phyloP scores from a whole-genome alignment of 1,140 invertebrate species.

The Teleopsis dalmanni region DNA sequence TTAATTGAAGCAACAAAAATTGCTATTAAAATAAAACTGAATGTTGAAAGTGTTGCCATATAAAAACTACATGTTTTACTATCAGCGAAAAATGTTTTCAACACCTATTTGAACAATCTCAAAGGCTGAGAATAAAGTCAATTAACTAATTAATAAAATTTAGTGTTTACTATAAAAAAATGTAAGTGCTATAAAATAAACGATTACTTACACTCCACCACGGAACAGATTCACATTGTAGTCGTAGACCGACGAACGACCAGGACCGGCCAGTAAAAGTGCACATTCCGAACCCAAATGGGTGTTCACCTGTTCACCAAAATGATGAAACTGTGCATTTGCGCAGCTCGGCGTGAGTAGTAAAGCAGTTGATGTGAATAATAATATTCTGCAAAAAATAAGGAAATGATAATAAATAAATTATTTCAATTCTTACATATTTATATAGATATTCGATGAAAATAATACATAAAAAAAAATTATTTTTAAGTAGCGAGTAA shows the following conservation, averaged over 20 bases:
- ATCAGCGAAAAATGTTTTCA: no score
- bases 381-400: slow-evolving; percentile 29
- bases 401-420: slow-evolving; percentile 13
- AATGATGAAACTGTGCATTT: slow-evolving; percentile 34
- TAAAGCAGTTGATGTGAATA: slow-evolving; percentile 17
- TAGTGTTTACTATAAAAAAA: no score
- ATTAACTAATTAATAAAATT: no score
- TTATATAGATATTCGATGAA: no score
- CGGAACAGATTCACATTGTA: slow-evolving; percentile 74
- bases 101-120: no score
- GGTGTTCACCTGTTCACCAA: slow-evolving; percentile 33
- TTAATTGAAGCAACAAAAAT: no score
- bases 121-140: no score
- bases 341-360: background rate
- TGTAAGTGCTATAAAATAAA: background rate
- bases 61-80: no score
- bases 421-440: background rate
- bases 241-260: slow-evolving; percentile 68
- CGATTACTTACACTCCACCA: slow-evolving; percentile 56
- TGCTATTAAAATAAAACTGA: no score
- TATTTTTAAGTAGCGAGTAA: no score
- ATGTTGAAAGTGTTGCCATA: no score
- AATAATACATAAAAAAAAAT: no score
- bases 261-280: slow-evolving; percentile 62
- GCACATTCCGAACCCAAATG: slow-evolving; percentile 57